phyloP scores from a whole-genome alignment of 2,113 vertebrate genomes.

The Chunga burmeisteri region DNA sequence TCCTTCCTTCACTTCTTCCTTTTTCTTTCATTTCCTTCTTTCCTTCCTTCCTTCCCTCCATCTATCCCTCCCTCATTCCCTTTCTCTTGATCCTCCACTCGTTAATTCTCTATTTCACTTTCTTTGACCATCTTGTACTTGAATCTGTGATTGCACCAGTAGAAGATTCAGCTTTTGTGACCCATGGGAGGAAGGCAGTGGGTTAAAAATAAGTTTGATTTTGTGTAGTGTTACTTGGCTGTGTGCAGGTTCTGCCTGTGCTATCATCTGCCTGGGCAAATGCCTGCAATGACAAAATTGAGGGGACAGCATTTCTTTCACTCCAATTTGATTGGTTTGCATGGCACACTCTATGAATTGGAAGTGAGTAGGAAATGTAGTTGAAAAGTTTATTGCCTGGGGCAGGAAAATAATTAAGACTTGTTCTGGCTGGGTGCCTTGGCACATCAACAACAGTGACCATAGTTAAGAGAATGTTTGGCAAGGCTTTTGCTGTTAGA shows the following conservation, averaged over 20 bases:
- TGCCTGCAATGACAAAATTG: not conserved
- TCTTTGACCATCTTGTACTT: not conserved
- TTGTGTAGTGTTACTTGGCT: not conserved
- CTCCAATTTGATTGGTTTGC: not conserved
- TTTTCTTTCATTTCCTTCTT: not conserved
- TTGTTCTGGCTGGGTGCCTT: constrained; percentile 23
- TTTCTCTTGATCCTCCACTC: not conserved
- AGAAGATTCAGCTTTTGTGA: not conserved
- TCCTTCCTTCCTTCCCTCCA: not conserved
- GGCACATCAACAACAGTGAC: not conserved
- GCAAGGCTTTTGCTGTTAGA: not conserved
- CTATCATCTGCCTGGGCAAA: not conserved
- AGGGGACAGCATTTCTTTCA: not conserved
- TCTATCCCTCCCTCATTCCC: not conserved
- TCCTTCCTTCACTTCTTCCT: not conserved
- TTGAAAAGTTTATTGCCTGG: constrained; percentile 12
- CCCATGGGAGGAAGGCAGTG: not conserved
- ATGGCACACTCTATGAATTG: not conserved
- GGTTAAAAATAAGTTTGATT: not conserved
- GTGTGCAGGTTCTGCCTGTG: not conserved
- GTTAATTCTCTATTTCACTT: not conserved
- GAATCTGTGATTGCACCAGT: not conserved
- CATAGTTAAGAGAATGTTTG: constrained; percentile 15
- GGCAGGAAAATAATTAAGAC: constrained; percentile 36
- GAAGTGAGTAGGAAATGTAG: not conserved